These are phyloP conservation scores for Corella eumyota DNA, from an alignment of 23 tunicate genomes.

Conservation along the genomic window DNA sequence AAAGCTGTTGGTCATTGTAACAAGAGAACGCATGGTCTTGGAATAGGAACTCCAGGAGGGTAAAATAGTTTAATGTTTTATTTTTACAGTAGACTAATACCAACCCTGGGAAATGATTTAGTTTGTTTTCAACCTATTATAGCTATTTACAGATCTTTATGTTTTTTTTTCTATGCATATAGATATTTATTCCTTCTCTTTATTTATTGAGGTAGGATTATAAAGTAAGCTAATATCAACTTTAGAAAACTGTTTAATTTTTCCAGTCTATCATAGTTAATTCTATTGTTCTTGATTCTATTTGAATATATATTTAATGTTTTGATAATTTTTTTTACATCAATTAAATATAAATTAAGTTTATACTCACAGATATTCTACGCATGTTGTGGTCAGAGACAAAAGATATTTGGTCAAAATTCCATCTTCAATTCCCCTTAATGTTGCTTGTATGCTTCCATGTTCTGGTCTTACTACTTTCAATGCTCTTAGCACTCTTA, in stretches of 20 bases:
- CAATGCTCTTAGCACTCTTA: conserved; percentile 21
- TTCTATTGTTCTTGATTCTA: too few species aligned
- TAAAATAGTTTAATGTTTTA: neutral
- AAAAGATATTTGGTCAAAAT: conserved; percentile 9
- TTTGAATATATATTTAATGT: too few species aligned
- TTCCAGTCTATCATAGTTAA: too few species aligned
- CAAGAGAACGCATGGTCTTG: neutral
- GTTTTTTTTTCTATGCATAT: too few species aligned
- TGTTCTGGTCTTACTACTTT: conserved; percentile 46
- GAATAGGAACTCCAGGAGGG: conserved; percentile 24
- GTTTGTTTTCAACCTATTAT: too few species aligned
- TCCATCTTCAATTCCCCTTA: conserved; percentile 23
- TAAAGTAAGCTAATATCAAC: too few species aligned
- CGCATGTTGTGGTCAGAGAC: conserved; percentile 20
- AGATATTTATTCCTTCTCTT: too few species aligned
- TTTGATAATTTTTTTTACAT: too few species aligned
- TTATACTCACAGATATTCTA: conserved; percentile 17
- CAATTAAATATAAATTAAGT: too few species aligned
- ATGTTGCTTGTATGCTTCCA: conserved; percentile 42
- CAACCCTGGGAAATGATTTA: neutral
- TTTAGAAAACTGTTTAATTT: too few species aligned
- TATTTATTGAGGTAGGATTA: too few species aligned
- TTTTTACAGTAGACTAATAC: neutral
- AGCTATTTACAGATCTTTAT: too few species aligned
- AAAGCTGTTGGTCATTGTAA: conserved; percentile 6